phyloP scores from a whole-genome alignment of 2,113 vertebrate species.

The Limanda limanda region DNA sequence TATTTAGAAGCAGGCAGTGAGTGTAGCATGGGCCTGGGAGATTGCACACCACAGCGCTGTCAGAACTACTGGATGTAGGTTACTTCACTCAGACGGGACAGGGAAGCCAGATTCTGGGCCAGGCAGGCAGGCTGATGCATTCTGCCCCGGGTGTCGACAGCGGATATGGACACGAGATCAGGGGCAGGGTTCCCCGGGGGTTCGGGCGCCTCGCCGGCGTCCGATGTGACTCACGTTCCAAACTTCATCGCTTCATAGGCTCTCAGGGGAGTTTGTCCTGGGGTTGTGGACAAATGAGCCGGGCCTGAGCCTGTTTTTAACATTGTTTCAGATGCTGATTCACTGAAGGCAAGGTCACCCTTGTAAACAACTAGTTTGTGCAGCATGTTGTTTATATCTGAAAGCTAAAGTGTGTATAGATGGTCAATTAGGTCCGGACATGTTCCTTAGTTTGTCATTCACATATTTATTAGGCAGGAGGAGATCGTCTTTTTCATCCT shows the following conservation, averaged over 20 bases:
- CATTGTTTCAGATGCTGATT: slow-evolving; percentile 5
- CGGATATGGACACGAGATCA: background rate
- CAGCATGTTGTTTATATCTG: too few species aligned
- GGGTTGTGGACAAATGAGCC: too few species aligned
- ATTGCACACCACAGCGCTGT: slow-evolving; percentile 56
- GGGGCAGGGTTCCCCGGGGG: background rate
- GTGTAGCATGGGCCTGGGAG: slow-evolving; percentile 51
- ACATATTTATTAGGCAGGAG: too few species aligned
- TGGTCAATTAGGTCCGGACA: too few species aligned
- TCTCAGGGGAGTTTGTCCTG: slow-evolving; percentile 9
- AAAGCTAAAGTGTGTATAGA: too few species aligned
- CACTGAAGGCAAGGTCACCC: background rate
- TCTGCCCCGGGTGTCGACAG: slow-evolving; percentile 11
- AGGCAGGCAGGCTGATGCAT: slow-evolving; percentile 31
- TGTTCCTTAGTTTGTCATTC: too few species aligned
- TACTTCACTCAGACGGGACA: slow-evolving; percentile 61
- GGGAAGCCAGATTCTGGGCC: slow-evolving; percentile 35
- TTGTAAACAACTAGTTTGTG: background rate
- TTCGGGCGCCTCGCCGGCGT: slow-evolving; percentile 3
- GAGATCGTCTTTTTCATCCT: too few species aligned
- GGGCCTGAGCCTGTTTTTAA: background rate
- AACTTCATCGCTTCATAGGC: slow-evolving; percentile 6
- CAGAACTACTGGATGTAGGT: slow-evolving; percentile 70
- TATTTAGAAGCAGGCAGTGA: slow-evolving; percentile 75
- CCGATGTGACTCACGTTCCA: slow-evolving; percentile 53